Percentiles rank a stretch among this genome's conserved stretches.
Evolutionary conservation across 2,888 invertebrate genomes (phyloP).

Genomic region (Scaptomyza reducta): DNA sequence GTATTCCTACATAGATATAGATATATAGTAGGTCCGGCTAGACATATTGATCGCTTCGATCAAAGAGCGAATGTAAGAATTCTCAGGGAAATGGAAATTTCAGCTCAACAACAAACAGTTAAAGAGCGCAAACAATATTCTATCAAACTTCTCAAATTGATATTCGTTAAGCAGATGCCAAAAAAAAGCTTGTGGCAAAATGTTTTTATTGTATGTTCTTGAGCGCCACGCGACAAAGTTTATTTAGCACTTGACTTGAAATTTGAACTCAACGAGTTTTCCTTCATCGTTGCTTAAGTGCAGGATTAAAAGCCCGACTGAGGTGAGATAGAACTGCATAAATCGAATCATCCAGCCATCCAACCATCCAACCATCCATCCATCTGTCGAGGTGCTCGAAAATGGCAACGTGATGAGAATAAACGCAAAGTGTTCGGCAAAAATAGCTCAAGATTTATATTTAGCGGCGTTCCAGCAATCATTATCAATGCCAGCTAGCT

Average conservation of each 20-base stretch:
- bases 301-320: conserved; percentile 48
- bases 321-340: conserved; percentile 42
- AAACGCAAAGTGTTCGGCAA: conserved; percentile 29
- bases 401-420: conserved; percentile 36
- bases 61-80: too few species aligned
- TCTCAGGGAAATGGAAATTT: too few species aligned
- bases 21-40: not conserved
- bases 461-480: conserved; percentile 47
- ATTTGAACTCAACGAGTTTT: conserved; percentile 50
- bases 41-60: not conserved
- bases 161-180: conserved; percentile 1
- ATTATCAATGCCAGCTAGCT: conserved; percentile 45
- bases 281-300: conserved; percentile 27
- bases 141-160: not conserved
- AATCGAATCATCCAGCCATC: conserved; percentile 55
- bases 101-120: not conserved
- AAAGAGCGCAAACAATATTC: not conserved
- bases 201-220: conserved; percentile 3
- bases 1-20: not conserved
- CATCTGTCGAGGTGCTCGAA: conserved; percentile 12
- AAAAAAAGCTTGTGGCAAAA: conserved; percentile 9
- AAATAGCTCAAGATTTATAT: conserved; percentile 57
- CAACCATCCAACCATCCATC: not conserved
- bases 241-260: conserved; percentile 75
- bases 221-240: conserved; percentile 60